Evolutionary conservation across 2,797 vertebrate genomes (phyloP).

Genomic region (Tauraco hartlaubi): DNA sequence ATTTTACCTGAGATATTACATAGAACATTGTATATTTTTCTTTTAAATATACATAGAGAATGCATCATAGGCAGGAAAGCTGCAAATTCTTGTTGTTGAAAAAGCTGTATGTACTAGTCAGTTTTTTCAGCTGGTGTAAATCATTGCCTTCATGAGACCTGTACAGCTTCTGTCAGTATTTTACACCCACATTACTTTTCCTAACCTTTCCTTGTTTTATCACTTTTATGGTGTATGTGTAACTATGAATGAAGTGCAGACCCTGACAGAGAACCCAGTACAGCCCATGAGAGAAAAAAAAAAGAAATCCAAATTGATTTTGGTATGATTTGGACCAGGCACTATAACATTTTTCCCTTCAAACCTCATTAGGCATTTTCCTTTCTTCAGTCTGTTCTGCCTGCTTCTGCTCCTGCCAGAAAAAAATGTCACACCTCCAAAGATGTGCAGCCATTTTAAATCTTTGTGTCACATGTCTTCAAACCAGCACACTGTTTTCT

Average conservation of each 20-base stretch:
- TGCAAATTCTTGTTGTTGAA: neutral
- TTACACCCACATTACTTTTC: neutral
- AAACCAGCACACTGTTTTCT: neutral
- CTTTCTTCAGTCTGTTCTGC: neutral
- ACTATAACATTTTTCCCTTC: neutral
- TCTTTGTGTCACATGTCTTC: neutral
- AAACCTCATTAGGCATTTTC: conserved; percentile 14
- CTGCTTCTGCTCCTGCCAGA: neutral
- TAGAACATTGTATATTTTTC: neutral
- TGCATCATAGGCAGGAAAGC: neutral
- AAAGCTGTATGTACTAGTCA: neutral
- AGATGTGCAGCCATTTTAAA: neutral
- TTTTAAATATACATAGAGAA: neutral
- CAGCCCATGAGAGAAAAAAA: neutral
- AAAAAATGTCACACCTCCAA: conserved; percentile 1
- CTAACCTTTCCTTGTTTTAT: neutral
- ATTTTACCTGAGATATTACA: neutral
- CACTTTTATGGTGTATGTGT: neutral
- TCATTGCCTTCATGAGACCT: neutral
- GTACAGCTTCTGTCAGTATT: neutral
- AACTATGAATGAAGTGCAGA: neutral
- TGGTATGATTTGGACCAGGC: neutral
- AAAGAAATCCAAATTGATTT: neutral
- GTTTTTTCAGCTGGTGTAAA: neutral
- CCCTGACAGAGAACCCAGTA: neutral